phyloP scores from a whole-genome alignment of 1,140 invertebrate genomes.

The Drosophila nigromelanica region DNA sequence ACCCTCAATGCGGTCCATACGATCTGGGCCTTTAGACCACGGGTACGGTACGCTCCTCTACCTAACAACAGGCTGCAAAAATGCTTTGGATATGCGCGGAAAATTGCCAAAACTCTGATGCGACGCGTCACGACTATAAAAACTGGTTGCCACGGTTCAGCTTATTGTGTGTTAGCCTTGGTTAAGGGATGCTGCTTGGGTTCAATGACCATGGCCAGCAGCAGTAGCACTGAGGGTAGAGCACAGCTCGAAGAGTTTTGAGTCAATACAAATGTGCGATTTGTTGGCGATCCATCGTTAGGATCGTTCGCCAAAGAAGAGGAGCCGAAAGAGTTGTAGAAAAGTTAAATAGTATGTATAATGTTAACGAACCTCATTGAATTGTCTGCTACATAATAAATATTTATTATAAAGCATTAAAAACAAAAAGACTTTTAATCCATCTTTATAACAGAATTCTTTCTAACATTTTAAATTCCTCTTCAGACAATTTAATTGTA shows the following conservation, averaged over 20 bases:
- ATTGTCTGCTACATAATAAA: no score
- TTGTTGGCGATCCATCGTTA: background rate
- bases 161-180: slow-evolving; percentile 48
- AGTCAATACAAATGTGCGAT: slow-evolving; percentile 2
- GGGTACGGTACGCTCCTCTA: slow-evolving; percentile 23
- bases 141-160: slow-evolving; percentile 53
- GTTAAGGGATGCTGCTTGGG: slow-evolving; percentile 59
- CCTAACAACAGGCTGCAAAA: slow-evolving; percentile 32
- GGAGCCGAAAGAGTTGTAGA: no score
- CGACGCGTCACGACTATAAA: slow-evolving; percentile 14
- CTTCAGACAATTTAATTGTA: no score
- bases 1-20: slow-evolving; percentile 48
- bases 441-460: no score
- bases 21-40: slow-evolving; percentile 25
- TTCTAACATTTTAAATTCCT: no score
- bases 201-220: slow-evolving; percentile 57
- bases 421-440: no score
- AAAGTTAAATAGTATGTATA: no score
- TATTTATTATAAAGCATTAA: no score
- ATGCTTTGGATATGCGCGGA: slow-evolving; percentile 35
- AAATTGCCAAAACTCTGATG: slow-evolving; percentile 55
- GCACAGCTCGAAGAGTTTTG: background rate
- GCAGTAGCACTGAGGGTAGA: slow-evolving; percentile 3
- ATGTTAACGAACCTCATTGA: no score
- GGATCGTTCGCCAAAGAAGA: background rate